phyloP scores from a whole-genome alignment of 2,797 vertebrate species.

The Selene dorsalis region DNA sequence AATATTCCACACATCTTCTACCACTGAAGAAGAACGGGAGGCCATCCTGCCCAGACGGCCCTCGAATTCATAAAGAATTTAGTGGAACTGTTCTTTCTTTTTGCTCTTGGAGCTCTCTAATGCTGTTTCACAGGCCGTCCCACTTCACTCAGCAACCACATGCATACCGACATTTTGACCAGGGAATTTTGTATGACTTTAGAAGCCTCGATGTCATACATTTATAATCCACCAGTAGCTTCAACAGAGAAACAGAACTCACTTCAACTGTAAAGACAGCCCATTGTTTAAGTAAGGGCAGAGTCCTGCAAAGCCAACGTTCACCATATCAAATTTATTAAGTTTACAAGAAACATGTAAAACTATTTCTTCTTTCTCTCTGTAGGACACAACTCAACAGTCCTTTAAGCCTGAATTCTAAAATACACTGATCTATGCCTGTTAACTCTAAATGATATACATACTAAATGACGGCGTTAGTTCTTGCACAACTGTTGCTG shows the following conservation, averaged over 20 bases:
- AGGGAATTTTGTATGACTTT: not conserved
- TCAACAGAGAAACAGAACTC: not conserved
- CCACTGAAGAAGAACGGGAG: slow-evolving; percentile 35
- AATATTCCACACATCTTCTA: slow-evolving; percentile 38
- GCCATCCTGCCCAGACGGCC: not conserved
- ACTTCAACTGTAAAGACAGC: not conserved
- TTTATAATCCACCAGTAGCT: not conserved
- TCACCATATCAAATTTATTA: too few relatives aligned
- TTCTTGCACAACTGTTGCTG: not conserved
- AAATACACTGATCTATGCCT: not conserved
- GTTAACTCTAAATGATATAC: too few relatives aligned
- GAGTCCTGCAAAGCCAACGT: not conserved
- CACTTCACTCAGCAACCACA: not conserved
- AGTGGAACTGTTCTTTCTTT: not conserved
- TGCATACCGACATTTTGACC: slow-evolving; percentile 9
- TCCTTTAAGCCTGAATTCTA: not conserved
- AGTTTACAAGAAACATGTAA: not conserved
- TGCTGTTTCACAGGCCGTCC: not conserved
- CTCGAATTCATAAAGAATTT: slow-evolving; percentile 19
- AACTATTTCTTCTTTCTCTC: not conserved
- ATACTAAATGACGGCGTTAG: not conserved
- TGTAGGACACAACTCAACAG: not conserved
- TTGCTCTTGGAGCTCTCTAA: not conserved
- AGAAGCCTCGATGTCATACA: not conserved
- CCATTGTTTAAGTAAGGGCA: not conserved